Evolutionary conservation across 2,797 vertebrate genomes (phyloP).

Genomic region (Serranus cabrilla): DNA sequence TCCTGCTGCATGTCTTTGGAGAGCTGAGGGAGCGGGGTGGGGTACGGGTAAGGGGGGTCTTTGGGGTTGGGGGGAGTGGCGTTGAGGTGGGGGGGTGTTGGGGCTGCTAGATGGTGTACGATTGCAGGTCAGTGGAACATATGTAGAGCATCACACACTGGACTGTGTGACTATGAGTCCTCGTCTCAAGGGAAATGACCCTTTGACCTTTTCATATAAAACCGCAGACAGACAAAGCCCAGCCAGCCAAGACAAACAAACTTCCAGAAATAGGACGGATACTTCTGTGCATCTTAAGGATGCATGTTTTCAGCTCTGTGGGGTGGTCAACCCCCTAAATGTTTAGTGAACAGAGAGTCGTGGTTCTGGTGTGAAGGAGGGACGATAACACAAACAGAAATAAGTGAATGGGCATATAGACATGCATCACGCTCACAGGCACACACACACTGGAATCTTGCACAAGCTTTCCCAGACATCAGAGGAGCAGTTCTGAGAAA

Average conservation of each 20-base stretch:
- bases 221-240: conserved; percentile 35
- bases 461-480: conserved; percentile 78
- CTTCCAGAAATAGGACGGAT: conserved; percentile 28
- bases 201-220: conserved; percentile 53
- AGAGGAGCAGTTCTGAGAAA: conserved; percentile 68
- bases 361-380: conserved; percentile 28
- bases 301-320: conserved; percentile 5
- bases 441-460: conserved; percentile 40
- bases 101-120: conserved; percentile 33
- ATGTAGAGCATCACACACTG: conserved; percentile 32
- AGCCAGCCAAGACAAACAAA: conserved; percentile 40
- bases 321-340: not conserved
- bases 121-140: conserved; percentile 47
- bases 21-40: conserved; percentile 27
- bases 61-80: conserved; percentile 7
- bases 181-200: conserved; percentile 42
- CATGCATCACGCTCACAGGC: conserved; percentile 23
- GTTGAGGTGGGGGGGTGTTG: conserved; percentile 18
- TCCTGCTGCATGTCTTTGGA: conserved; percentile 48
- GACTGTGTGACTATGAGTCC: conserved; percentile 31
- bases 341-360: conserved; percentile 20
- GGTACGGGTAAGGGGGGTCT: conserved; percentile 5
- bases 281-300: conserved; percentile 26
- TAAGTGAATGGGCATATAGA: conserved; percentile 20
- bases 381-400: conserved; percentile 9